phyloP scores from a whole-genome alignment of 2,113 vertebrate genomes.

The Dasypus novemcinctus region DNA sequence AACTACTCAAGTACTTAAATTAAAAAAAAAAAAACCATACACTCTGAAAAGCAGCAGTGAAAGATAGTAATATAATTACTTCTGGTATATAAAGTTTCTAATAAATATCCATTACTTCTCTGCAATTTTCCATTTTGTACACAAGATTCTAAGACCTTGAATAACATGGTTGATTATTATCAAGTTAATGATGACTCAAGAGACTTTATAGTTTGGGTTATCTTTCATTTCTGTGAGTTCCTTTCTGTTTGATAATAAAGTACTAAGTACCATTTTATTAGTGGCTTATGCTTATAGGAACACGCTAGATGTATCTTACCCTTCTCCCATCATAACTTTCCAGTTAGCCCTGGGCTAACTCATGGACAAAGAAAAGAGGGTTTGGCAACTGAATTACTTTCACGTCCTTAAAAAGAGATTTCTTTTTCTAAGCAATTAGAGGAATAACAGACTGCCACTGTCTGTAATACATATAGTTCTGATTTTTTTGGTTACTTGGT shows the following conservation, averaged over 20 bases:
- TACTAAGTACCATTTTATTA: no score
- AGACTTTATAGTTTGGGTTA: rapidly evolving
- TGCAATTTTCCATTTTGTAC: background rate
- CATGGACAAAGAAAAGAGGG: rapidly evolving
- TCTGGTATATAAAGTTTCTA: background rate
- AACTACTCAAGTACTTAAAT: background rate
- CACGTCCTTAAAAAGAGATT: background rate
- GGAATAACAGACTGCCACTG: rapidly evolving
- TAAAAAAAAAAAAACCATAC: no score
- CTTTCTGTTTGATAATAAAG: background rate
- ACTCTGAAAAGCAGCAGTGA: background rate
- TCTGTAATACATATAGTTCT: rapidly evolving
- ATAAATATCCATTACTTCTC: rapidly evolving
- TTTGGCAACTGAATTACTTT: background rate
- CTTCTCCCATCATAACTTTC: background rate
- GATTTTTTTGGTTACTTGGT: background rate
- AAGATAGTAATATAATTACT: no score
- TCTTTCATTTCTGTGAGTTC: background rate
- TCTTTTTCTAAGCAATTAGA: background rate
- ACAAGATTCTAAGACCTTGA: background rate
- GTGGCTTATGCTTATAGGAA: no score
- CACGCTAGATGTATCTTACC: background rate
- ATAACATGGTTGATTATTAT: background rate
- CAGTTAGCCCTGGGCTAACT: background rate
- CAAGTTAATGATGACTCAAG: background rate